Evolutionary conservation across 2,888 invertebrate genomes (phyloP).

Genomic region (Eurytoma adleriae): DNA sequence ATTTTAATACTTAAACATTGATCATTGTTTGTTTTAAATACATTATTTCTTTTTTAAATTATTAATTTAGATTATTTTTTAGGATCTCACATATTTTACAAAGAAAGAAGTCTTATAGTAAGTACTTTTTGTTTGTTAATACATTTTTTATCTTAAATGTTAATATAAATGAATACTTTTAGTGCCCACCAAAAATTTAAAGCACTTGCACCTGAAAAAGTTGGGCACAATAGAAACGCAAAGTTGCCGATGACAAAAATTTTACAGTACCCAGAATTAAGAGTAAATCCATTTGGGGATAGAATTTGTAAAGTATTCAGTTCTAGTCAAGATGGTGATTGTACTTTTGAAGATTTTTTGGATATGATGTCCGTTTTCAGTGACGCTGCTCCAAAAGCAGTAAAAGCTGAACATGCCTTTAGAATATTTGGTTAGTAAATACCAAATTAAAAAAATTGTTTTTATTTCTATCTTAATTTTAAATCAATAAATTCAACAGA

Average conservation of each 20-base stretch:
- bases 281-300: constrained; percentile 94
- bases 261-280: constrained; percentile 90
- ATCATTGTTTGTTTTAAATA: not conserved
- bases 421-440: constrained; percentile 88
- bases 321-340: constrained; percentile 91
- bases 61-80: constrained; percentile 65
- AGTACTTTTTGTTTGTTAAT: constrained; percentile 75
- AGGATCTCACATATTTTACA: constrained; percentile 96
- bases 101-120: constrained; percentile 94
- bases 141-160: constrained; percentile 8
- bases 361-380: constrained; percentile 98
- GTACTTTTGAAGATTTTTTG: constrained; percentile 96
- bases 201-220: constrained; percentile 91
- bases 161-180: constrained; percentile 65
- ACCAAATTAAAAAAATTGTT: not conserved
- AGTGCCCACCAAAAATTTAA: constrained; percentile 95
- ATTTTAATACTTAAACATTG: not conserved
- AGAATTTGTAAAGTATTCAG: constrained; percentile 95
- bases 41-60: not conserved
- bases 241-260: constrained; percentile 91
- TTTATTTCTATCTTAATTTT: not conserved
- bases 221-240: constrained; percentile 91
- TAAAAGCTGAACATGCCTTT: constrained; percentile 97
- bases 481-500: constrained; percentile 77
- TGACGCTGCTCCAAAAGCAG: constrained; percentile 92